Base-by-base conservation (phyloP, 1,140 invertebrate genomes). In the Aphidius gifuensis region DNA sequence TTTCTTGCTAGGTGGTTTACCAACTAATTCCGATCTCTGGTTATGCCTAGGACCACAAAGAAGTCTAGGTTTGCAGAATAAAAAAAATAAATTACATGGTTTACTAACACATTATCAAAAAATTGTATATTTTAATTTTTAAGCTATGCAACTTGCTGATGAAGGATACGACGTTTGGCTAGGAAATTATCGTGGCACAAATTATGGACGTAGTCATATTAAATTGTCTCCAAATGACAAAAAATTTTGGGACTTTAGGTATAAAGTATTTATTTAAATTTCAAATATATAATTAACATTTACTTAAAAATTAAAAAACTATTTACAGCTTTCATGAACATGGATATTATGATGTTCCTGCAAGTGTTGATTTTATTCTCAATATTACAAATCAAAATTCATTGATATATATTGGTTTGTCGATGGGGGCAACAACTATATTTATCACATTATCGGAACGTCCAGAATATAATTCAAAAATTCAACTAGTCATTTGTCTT, bases 121-220 rank as follows among this genome's bases (percentile, higher is more conserved):
- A 16, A 16, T 16, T 16, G 16, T 16, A 16, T 16, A 16, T 16
- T 16, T 16, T 16, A 16, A 16, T 16, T 16, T 16, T 16, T 16
- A 16, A 16, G 16, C 16, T 3, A 3, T 32, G 56, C 60, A 80
- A 44, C 71, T 83, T 6, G 80, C 82, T 46, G 82, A 87, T 68
- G 81, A 77, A 21, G 84, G 85, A 1, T 88, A 84, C 63, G 88
- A 90, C 75, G 88, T 90, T 1, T 90, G 87, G 87, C 39, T 90
- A 8, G 85, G 85, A 9, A 92, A 92, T 79, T 84, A 80, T 21
- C 74, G 89, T 39, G 90, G 90, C 46, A 90, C 85, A 62, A 81
- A 74, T 9, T 87, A 88, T 68, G 85, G 86, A 2, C 78, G 79
- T 50, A 74, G 74, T 47, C 82, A 84, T 65, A 65, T 74, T 9